Conservation (phyloP, 2,888 invertebrate species). For the Minunthozetes semirufus region DNA sequence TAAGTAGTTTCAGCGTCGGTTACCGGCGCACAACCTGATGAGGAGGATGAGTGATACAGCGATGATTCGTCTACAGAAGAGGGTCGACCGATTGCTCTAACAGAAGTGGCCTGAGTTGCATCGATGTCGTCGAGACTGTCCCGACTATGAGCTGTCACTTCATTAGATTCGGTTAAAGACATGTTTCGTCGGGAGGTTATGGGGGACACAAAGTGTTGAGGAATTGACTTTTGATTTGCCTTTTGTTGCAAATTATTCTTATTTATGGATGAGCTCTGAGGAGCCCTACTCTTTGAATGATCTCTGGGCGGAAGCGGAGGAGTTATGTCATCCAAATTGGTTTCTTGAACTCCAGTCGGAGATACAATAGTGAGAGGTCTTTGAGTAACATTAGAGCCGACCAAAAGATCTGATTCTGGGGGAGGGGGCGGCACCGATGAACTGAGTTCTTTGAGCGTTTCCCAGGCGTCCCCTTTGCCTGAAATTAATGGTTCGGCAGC, state of each 20-base stretch:
- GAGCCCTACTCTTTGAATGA: not conserved
- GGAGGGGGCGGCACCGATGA: conserved; percentile 26
- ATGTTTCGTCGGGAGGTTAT: not conserved
- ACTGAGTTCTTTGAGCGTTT: conserved; percentile 21
- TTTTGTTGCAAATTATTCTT: not conserved
- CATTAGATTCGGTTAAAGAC: conserved; percentile 31
- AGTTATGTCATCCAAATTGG: conserved; percentile 29
- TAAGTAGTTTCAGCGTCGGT: conserved; percentile 41
- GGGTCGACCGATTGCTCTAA: conserved; percentile 45
- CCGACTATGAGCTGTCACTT: conserved; percentile 24
- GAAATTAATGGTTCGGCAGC: not conserved
- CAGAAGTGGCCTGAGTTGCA: conserved; percentile 9
- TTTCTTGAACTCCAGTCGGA: conserved; percentile 23
- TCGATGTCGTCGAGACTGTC: conserved; percentile 34
- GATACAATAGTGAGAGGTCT: conserved; percentile 15
- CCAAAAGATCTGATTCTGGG: not conserved
- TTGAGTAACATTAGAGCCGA: not conserved
- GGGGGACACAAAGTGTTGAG: not conserved
- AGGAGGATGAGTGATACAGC: conserved; percentile 70
- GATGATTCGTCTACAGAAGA: conserved; percentile 77
- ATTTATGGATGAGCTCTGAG: not conserved
- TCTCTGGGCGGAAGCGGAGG: conserved; percentile 23
- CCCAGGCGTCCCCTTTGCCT: conserved; percentile 27
- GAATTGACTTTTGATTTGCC: not conserved
- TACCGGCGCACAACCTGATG: conserved; percentile 69